A percentile compares a stretch with the other conserved stretches of the same genome.
Conservation (phyloP, 2,888 invertebrate species). For the Sipunculus nudus region DNA sequence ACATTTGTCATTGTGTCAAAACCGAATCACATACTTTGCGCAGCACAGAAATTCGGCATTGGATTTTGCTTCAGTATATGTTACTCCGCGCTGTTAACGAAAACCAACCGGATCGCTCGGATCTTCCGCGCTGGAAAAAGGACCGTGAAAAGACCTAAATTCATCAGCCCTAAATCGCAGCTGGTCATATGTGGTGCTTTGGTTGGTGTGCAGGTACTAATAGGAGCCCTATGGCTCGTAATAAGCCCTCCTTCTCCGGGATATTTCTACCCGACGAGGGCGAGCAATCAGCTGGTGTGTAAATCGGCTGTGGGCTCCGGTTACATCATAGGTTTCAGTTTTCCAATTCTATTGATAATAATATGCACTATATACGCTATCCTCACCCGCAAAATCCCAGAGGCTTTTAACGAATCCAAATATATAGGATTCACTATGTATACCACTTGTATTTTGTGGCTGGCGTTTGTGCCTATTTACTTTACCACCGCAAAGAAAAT, state of each 20-base stretch:
- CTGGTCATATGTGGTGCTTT: slow-evolving; percentile 65
- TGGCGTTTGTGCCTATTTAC: slow-evolving; percentile 72
- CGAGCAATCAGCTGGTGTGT: slow-evolving; percentile 92
- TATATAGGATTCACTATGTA: slow-evolving; percentile 79
- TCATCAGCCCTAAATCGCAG: slow-evolving; percentile 68
- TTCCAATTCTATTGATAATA: slow-evolving; percentile 88
- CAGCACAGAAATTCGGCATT: slow-evolving; percentile 64
- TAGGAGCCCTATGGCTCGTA: slow-evolving; percentile 92
- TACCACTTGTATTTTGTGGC: slow-evolving; percentile 81
- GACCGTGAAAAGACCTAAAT: slow-evolving; percentile 65
- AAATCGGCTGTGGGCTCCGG: slow-evolving; percentile 71
- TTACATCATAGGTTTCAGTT: slow-evolving; percentile 74
- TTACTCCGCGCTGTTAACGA: slow-evolving; percentile 67
- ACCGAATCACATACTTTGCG: slow-evolving; percentile 64
- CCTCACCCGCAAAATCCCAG: slow-evolving; percentile 67
- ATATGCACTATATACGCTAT: slow-evolving; percentile 70
- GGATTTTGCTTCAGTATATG: slow-evolving; percentile 66
- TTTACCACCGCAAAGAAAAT: slow-evolving; percentile 71
- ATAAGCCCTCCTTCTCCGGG: slow-evolving; percentile 89
- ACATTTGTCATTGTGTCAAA: slow-evolving; percentile 65
- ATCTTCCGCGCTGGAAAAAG: slow-evolving; percentile 66
- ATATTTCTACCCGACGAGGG: slow-evolving; percentile 88
- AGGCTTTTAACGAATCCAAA: slow-evolving; percentile 68
- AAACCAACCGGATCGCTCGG: slow-evolving; percentile 66
- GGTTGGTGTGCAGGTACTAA: slow-evolving; percentile 70